phyloP scores from a whole-genome alignment of 2,113 vertebrate genomes.

The Sigmodon hispidus region DNA sequence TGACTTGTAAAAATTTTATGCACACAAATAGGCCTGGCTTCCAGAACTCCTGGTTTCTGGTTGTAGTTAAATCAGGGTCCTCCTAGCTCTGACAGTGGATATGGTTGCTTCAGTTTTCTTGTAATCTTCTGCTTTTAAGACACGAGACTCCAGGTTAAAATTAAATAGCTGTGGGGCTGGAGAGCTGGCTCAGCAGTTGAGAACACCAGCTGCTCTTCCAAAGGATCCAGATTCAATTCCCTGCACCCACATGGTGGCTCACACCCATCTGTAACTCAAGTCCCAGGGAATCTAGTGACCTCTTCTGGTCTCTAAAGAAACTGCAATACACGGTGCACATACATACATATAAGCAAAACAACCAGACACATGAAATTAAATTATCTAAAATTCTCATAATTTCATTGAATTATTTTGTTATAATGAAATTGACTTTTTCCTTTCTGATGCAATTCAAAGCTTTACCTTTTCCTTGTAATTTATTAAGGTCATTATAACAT shows the following conservation, averaged over 20 bases:
- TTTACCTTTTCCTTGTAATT: slow-evolving; percentile 3
- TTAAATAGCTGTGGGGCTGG: not conserved
- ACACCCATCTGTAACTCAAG: not conserved
- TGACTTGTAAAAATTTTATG: not conserved
- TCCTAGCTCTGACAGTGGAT: not conserved
- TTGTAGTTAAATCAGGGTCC: not conserved
- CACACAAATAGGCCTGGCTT: not conserved
- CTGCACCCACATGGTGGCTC: not conserved
- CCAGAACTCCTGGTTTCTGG: not conserved
- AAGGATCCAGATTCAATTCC: not conserved
- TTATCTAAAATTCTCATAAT: slow-evolving; percentile 46
- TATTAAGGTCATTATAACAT: not conserved
- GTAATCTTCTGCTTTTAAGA: slow-evolving; percentile 40
- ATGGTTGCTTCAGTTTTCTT: not conserved
- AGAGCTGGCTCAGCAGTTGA: not conserved
- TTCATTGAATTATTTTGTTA: slow-evolving; percentile 47
- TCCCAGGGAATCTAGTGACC: not conserved
- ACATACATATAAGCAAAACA: not conserved
- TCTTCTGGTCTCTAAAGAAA: not conserved
- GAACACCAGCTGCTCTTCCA: not conserved
- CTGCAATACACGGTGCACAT: not conserved
- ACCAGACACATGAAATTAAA: not conserved
- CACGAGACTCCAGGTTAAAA: slow-evolving; percentile 42
- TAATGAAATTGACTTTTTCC: not conserved
- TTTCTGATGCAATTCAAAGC: not conserved